These are phyloP conservation scores for Pangasius krempfi DNA, from an alignment of 2,797 vertebrate species.

Conservation along the genomic window DNA sequence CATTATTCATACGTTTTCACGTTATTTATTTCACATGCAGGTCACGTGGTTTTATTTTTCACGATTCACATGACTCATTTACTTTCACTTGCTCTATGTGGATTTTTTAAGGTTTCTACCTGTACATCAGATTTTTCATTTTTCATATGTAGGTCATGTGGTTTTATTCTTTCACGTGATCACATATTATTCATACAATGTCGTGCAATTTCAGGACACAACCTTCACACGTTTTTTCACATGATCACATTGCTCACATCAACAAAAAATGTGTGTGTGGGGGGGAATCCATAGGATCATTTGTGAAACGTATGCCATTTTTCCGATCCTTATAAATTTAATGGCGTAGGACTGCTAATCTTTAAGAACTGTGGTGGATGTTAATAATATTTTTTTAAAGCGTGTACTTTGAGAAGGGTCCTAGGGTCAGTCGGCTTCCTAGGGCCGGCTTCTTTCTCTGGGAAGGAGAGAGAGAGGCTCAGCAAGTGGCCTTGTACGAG, in stretches of 20 bases:
- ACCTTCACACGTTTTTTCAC: neutral
- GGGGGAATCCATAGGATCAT: too few species aligned
- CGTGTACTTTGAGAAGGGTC: neutral
- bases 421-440: neutral
- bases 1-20: neutral
- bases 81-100: neutral
- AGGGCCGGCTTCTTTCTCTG: neutral
- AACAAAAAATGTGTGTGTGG: neutral
- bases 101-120: too few species aligned
- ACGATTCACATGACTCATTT: neutral
- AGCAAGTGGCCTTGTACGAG: neutral
- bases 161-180: neutral
- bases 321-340: too few species aligned
- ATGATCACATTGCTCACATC: neutral
- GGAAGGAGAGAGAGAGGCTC: neutral
- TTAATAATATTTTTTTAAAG: neutral
- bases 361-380: neutral
- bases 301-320: too few species aligned
- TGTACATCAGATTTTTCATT: neutral
- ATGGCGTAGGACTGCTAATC: neutral
- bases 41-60: neutral
- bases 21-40: neutral
- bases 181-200: neutral
- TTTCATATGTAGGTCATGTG: neutral
- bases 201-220: neutral